Conservation (phyloP, 2,888 invertebrate species). For the Chrysotoxum bicinctum region DNA sequence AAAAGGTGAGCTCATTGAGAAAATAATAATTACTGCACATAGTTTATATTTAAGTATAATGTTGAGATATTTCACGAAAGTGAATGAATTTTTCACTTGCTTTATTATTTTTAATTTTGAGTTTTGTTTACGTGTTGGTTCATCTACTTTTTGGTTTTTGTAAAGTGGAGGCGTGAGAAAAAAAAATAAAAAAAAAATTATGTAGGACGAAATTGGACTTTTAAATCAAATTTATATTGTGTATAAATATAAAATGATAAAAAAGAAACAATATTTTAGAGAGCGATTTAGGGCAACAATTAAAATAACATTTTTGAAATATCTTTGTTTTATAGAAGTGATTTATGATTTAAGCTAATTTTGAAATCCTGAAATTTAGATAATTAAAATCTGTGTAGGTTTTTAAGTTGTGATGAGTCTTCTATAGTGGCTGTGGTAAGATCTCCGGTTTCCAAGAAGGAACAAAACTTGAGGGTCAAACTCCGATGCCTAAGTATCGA, state of each 20-base stretch:
- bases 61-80: constrained; percentile 10
- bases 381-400: no score
- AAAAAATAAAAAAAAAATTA: not conserved
- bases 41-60: not conserved
- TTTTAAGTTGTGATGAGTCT: no score
- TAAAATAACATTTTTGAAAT: not conserved
- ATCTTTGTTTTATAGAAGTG: no score
- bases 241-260: not conserved
- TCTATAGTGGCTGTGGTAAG: no score
- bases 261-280: not conserved
- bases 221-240: not conserved
- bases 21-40: constrained; percentile 25
- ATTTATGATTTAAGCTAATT: not conserved
- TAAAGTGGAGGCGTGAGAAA: constrained; percentile 20
- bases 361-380: not conserved
- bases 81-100: constrained; percentile 7
- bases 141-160: constrained; percentile 23
- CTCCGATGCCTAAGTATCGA: no score
- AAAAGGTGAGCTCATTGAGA: constrained; percentile 72
- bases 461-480: no score
- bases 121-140: constrained; percentile 29
- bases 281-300: not conserved
- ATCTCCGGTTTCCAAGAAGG: no score
- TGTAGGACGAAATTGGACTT: not conserved
- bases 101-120: not conserved